Evolutionary conservation across 2,888 invertebrate genomes (phyloP), one percentile per base, ranked within the genome.

Genomic region (Philhelius pedissequus): DNA sequence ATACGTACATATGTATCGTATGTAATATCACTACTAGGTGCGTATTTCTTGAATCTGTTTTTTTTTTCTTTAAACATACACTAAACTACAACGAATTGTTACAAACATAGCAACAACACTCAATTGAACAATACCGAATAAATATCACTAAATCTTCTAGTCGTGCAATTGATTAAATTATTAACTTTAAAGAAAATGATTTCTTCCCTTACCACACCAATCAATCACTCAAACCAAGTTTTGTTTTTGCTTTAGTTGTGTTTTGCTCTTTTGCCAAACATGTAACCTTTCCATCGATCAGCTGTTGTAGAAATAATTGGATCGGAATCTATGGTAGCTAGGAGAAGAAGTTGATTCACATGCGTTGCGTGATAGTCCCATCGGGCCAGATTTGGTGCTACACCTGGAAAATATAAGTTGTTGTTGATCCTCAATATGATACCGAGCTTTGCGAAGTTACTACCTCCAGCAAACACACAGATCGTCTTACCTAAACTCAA

Each of bases 331-430:
- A 99, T 94, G 0, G 97, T 96, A 43, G 96, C 95, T 25, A 99
- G 92, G 74, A 98, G 93, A 86, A 99, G 94, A 86, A 98, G 93
- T 90, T 99, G 98, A 92, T 98, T 99, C 25, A 99, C 96, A 91
- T 99, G 99, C 0, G 99, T 98, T 0, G 98, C 97, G 92, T 99
- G 99, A 91, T 99, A 99, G 90, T 99, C 99, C 98, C 99, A 99
- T 74, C 99, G 93, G 0, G 99, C 99, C 83, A 99, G 93, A 91
- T 99, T 99, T 0, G 98, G 98, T 27, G 97, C 96, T 18, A 96
- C 95, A 20, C 91, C 90, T 89, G 32, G 43, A 27, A 38, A 22
- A 40, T 38, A 20, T 3, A 45, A n/a, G n/a, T n/a, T n/a, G n/a
- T n/a, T n/a, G n/a, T n/a, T n/a, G n/a, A n/a, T n/a, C n/a, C n/a